A percentile compares a stretch with the other conserved stretches of the same genome.
These are phyloP conservation scores for Pogonognathellus flavescens DNA, from an alignment of 1,140 invertebrate genomes.

Conservation along the genomic window DNA sequence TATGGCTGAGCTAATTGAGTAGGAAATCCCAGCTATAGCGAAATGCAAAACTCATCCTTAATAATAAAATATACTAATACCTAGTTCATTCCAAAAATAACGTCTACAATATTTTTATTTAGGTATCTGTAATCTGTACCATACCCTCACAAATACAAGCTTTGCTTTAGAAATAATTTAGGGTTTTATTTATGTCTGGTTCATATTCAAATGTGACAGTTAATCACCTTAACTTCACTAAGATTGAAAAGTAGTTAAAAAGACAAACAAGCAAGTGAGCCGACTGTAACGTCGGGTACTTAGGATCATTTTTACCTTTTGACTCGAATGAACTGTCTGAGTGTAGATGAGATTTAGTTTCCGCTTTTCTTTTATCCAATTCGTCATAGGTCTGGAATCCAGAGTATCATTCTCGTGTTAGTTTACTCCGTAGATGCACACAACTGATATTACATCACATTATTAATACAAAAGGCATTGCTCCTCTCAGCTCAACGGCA, in stretches of 20 bases:
- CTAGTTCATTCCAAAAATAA: no score
- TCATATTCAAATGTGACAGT: no score
- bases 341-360: conserved; percentile 23
- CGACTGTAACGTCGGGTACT: background rate
- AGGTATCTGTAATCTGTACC: no score
- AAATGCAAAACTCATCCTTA: no score
- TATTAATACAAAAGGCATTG: conserved; percentile 27
- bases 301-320: background rate
- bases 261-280: background rate
- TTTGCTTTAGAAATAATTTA: no score
- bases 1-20: no score
- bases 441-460: background rate
- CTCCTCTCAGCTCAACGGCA: conserved; percentile 5
- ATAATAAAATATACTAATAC: no score
- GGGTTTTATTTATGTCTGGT: no score
- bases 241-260: background rate
- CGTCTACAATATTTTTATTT: no score
- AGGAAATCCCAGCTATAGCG: no score
- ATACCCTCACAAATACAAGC: no score
- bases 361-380: conserved; percentile 5
- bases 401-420: background rate
- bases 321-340: conserved; percentile 9
- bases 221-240: no score
- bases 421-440: background rate
- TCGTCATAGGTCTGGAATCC: conserved; percentile 22